These are phyloP conservation scores for Apotomis capreana DNA, from an alignment of 2,888 invertebrate species.

Conservation along the genomic window DNA sequence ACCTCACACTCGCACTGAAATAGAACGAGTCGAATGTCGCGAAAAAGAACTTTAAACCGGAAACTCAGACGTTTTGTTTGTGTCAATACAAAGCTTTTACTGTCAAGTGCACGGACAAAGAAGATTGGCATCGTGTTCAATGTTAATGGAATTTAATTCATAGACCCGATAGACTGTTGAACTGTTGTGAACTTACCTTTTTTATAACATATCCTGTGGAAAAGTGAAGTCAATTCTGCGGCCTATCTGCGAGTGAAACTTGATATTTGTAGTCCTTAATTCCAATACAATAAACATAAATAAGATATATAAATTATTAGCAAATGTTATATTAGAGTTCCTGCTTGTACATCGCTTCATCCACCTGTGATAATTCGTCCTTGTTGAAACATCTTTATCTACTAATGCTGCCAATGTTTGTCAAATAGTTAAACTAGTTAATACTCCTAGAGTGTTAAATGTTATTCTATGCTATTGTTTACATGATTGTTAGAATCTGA, in stretches of 20 bases:
- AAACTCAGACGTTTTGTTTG: constrained; percentile 82
- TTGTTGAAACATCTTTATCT: constrained; percentile 61
- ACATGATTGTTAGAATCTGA: constrained; percentile 53
- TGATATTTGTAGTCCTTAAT: constrained; percentile 56
- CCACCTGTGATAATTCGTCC: constrained; percentile 79
- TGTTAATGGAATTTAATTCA: constrained; percentile 61
- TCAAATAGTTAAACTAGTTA: constrained; percentile 53
- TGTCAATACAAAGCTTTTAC: constrained; percentile 82
- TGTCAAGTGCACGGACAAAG: constrained; percentile 83
- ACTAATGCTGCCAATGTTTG: constrained; percentile 63
- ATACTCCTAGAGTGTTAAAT: constrained; percentile 66
- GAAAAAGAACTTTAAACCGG: constrained; percentile 75
- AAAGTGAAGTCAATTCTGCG: constrained; percentile 75
- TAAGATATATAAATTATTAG: constrained; percentile 55
- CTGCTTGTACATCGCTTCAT: constrained; percentile 79
- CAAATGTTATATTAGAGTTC: constrained; percentile 72
- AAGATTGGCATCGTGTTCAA: constrained; percentile 66
- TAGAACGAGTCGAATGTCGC: constrained; percentile 78
- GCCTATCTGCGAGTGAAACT: constrained; percentile 66
- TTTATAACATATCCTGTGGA: constrained; percentile 68
- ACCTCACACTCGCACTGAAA: constrained; percentile 55
- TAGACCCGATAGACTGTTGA: constrained; percentile 57
- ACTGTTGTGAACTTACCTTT: constrained; percentile 63
- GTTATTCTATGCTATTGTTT: constrained; percentile 56
- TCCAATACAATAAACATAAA: constrained; percentile 51